A percentile compares a stretch with the other conserved stretches of the same genome.
Evolutionary conservation across 2,888 invertebrate genomes (phyloP).

Genomic region (Hesperia comma): DNA sequence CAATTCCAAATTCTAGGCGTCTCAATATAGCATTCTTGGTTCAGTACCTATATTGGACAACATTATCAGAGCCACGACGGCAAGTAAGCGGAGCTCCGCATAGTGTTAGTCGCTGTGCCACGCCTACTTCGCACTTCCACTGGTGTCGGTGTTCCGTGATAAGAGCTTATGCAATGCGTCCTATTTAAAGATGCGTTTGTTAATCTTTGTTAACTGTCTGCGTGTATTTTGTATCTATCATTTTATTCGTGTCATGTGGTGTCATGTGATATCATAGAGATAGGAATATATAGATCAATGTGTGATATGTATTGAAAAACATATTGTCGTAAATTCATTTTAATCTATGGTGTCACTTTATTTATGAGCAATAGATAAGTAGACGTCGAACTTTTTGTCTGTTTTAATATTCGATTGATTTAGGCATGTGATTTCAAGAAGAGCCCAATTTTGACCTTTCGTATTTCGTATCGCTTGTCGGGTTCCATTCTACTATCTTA

Average conservation of each 20-base stretch:
- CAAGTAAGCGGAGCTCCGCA: too few species aligned
- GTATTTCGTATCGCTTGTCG: constrained; percentile 21
- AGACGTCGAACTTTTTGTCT: background rate
- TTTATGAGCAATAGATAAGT: background rate
- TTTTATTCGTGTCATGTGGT: too few species aligned
- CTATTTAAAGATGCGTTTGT: background rate
- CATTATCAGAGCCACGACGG: too few species aligned
- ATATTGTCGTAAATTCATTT: background rate
- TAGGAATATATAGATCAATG: too few species aligned
- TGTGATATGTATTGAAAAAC: background rate
- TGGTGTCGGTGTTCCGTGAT: too few species aligned
- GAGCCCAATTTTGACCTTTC: constrained; percentile 19
- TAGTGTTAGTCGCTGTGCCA: too few species aligned
- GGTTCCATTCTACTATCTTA: constrained; percentile 15
- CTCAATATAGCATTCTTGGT: background rate
- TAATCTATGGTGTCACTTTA: constrained; percentile 1
- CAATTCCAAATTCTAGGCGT: too few species aligned
- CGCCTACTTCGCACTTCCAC: too few species aligned
- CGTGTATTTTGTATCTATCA: too few species aligned
- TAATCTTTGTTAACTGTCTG: background rate
- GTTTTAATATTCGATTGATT: background rate
- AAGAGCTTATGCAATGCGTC: background rate
- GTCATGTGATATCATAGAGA: too few species aligned
- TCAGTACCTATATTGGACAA: background rate
- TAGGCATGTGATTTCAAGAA: background rate